phyloP scores from a whole-genome alignment of 2,888 invertebrate species.

The Laspeyria flexula region DNA sequence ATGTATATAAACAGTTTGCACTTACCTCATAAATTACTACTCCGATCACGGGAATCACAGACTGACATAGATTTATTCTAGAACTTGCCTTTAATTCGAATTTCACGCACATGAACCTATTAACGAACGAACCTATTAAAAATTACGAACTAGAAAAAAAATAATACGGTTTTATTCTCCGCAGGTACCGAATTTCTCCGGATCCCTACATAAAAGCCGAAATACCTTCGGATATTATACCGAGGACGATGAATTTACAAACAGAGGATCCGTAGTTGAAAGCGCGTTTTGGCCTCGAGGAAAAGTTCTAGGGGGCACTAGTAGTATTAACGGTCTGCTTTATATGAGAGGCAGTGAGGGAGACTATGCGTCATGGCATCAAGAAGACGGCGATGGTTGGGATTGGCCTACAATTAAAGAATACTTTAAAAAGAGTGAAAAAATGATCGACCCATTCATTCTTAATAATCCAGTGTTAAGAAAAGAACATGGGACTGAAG shows the following conservation, averaged over 20 bases:
- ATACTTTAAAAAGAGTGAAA: conserved; percentile 77
- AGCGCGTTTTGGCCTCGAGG: conserved; percentile 78
- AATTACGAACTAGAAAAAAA: no score
- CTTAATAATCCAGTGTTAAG: conserved; percentile 64
- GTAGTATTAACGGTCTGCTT: conserved; percentile 74
- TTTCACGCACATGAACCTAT: not conserved
- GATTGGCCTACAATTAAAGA: conserved; percentile 70
- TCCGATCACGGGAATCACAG: no score
- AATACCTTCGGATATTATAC: conserved; percentile 72
- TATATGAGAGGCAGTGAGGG: conserved; percentile 73
- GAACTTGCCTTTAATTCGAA: no score
- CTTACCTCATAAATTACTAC: no score
- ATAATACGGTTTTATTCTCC: no score
- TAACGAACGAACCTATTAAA: no score
- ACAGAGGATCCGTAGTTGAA: conserved; percentile 56
- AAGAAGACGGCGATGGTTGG: conserved; percentile 69
- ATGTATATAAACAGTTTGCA: no score
- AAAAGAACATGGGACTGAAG: conserved; percentile 77
- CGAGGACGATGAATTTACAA: conserved; percentile 63
- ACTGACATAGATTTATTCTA: no score
- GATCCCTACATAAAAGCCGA: conserved; percentile 59
- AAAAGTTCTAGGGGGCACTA: conserved; percentile 73
- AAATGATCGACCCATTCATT: conserved; percentile 70
- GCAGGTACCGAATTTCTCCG: conserved; percentile 73
- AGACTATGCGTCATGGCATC: conserved; percentile 73